Evolutionary conservation across 2,797 vertebrate genomes (phyloP), one percentile per base, ranked within the genome.

Genomic region (Oreortyx pictus): DNA sequence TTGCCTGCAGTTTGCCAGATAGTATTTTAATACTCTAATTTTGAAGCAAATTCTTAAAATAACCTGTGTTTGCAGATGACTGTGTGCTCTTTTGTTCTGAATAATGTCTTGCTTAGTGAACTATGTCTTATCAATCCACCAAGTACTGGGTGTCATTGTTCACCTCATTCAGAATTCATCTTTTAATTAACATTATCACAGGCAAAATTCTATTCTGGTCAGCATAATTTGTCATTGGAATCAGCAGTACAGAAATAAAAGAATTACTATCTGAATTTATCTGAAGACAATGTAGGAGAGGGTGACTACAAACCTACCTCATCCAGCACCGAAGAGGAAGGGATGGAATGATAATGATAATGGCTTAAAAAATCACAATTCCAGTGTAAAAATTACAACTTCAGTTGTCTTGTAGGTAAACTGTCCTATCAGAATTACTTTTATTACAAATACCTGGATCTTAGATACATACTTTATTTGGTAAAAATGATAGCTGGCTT

Each of bases 131-230:
- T 90, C 94, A 94, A 94, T 96, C 78, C 66, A 93, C 79, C 46
- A 66, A 92, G 84, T 89, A 87, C 90, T n/a, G 90, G 41, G 90
- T 94, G 93, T 94, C 94, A 92, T 93, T 89, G 90, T 95, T 96
- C 94, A 94, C 93, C 92, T 96, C 95, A 95, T 96, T 95, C 93
- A 96, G 90, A 96, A 95, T 96, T 96, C 88, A 96, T 96, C 92
- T 94, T 95, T 96, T 95, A 96, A 96, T 96, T 96, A 95, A 95
- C 84, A 92, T 93, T 92, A 96, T 95, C 94, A 89, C 83, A 81
- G 93, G 84, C 74, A 94, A 93, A 94, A 90, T 93, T 95, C 95
- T 96, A 96, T 95, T 94, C 92, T 90, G 93, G 93, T 94, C 92
- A 95, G 93, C 73, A 44, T 91, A 90, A 95, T 96, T 89, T 95